These are phyloP conservation scores for Nyctibius bracteatus DNA, from an alignment of 2,113 vertebrate species.

Conservation along the genomic window DNA sequence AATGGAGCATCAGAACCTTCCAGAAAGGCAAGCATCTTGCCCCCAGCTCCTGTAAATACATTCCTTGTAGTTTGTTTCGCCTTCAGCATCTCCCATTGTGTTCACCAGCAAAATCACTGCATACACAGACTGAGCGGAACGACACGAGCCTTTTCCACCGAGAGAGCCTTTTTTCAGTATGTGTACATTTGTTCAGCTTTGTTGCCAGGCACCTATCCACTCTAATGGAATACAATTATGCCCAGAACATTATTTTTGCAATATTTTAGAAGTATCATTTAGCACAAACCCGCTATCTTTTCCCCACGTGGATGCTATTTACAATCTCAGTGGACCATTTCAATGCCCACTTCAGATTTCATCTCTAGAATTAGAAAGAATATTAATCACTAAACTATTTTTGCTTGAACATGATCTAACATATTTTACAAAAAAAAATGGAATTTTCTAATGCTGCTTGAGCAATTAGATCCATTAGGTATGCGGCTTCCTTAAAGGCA, in stretches of 20 bases:
- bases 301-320: constrained; percentile 40
- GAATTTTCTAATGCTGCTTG: constrained; percentile 29
- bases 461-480: constrained; percentile 64
- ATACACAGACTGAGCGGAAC: not conserved
- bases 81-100: not conserved
- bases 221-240: constrained; percentile 54
- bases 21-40: not conserved
- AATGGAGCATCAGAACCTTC: not conserved
- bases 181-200: constrained; percentile 23
- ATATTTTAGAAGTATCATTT: constrained; percentile 32
- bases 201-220: constrained; percentile 25
- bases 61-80: not conserved
- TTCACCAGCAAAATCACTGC: not conserved
- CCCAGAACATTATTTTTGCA: constrained; percentile 29
- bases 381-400: constrained; percentile 51
- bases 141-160: not conserved
- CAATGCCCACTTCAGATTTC: constrained; percentile 35
- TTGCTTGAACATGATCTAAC: constrained; percentile 43
- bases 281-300: constrained; percentile 29
- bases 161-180: not conserved
- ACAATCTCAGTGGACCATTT: constrained; percentile 27
- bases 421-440: not conserved
- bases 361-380: constrained; percentile 48
- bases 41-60: not conserved
- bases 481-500: constrained; percentile 39